These are phyloP conservation scores for Yponomeuta malinellus DNA, from an alignment of 2,888 invertebrate species.

Conservation along the genomic window DNA sequence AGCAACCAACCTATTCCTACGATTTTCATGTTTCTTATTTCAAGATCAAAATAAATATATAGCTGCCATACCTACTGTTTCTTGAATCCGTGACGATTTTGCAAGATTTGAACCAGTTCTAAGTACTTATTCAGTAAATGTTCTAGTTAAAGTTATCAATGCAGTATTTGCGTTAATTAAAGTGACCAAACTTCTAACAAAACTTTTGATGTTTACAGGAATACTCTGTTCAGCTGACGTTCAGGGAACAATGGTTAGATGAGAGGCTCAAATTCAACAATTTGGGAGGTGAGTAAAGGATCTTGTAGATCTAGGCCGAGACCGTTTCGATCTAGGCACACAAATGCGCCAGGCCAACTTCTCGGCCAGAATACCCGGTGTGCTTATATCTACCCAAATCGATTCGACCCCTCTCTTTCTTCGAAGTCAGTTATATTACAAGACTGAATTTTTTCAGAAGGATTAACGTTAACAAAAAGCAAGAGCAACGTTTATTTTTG, in stretches of 20 bases:
- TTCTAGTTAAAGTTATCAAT: not conserved
- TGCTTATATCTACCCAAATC: too few relatives aligned
- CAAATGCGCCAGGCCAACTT: too few relatives aligned
- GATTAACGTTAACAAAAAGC: too few relatives aligned
- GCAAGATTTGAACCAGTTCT: not conserved
- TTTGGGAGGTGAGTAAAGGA: slow-evolving; percentile 80
- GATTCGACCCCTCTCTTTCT: too few relatives aligned
- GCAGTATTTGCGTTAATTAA: not conserved
- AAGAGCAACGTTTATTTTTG: too few relatives aligned
- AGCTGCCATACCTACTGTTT: not conserved
- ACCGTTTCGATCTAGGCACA: too few relatives aligned
- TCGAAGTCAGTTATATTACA: too few relatives aligned
- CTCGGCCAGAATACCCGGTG: too few relatives aligned
- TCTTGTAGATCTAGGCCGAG: too few relatives aligned
- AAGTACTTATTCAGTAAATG: not conserved
- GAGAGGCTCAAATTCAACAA: slow-evolving; percentile 93
- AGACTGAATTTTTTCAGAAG: too few relatives aligned
- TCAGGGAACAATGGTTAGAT: slow-evolving; percentile 98
- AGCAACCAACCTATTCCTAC: not conserved
- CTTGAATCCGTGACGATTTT: slow-evolving; percentile 4
- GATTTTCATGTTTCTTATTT: too few relatives aligned
- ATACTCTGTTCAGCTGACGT: slow-evolving; percentile 98
- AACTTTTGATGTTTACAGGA: slow-evolving; percentile 80
- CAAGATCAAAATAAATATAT: too few relatives aligned
- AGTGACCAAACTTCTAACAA: not conserved